Percentiles rank a stretch among this genome's conserved stretches.
phyloP scores from a whole-genome alignment of 1,140 invertebrate genomes.

The Cardiocondyla obscurior region DNA sequence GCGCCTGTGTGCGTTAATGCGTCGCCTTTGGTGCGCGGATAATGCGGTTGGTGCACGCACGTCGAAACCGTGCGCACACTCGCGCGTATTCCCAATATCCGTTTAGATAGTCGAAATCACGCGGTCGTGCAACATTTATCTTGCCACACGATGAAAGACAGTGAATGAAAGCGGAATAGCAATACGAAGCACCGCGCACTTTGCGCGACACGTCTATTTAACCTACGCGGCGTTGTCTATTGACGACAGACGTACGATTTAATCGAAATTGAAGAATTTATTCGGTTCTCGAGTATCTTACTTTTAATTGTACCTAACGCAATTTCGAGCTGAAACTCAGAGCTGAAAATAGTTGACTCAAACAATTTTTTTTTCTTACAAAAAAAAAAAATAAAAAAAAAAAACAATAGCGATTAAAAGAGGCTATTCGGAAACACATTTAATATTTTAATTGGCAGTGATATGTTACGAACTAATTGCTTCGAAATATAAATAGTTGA shows the following conservation, averaged over 20 bases:
- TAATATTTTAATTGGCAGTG: background rate
- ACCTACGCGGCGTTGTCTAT: slow-evolving; percentile 29
- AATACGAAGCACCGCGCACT: slow-evolving; percentile 69
- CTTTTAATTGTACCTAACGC: background rate
- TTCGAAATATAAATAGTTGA: background rate
- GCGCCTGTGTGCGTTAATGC: slow-evolving; percentile 68
- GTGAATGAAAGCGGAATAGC: slow-evolving; percentile 56
- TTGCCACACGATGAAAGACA: slow-evolving; percentile 30
- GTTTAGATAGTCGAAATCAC: slow-evolving; percentile 59
- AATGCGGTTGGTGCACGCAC: slow-evolving; percentile 29
- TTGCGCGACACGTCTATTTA: slow-evolving; percentile 48
- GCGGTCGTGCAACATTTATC: slow-evolving; percentile 58
- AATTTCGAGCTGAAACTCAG: too few species aligned
- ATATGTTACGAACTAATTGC: background rate
- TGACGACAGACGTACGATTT: slow-evolving; percentile 42
- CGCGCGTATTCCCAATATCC: slow-evolving; percentile 1
- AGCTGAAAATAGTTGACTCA: background rate
- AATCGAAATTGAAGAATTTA: slow-evolving; percentile 61
- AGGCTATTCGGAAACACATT: background rate
- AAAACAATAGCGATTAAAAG: background rate
- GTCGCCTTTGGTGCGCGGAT: slow-evolving; percentile 53
- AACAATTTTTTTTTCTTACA: too few species aligned
- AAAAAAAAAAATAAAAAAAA: too few species aligned
- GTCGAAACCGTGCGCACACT: slow-evolving; percentile 62
- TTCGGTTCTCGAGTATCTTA: background rate